A percentile compares a stretch with the other conserved stretches of the same genome.
phyloP scores from a whole-genome alignment of 2,113 vertebrate genomes.

The Eubucco bourcierii region DNA sequence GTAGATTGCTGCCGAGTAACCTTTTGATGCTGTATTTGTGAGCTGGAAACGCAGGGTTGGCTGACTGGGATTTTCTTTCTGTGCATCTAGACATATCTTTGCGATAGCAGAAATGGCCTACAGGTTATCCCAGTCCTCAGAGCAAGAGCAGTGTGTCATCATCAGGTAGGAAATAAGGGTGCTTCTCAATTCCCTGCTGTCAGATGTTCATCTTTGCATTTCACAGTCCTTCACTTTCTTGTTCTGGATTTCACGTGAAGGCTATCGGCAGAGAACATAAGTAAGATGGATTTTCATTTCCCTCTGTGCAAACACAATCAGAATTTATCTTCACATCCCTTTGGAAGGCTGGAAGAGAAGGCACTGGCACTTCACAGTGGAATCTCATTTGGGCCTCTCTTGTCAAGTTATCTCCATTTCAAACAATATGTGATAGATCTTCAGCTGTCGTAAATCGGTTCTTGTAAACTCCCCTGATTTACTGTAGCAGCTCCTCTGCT shows the following conservation, averaged over 20 bases:
- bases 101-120: conserved; percentile 83
- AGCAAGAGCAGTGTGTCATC: conserved; percentile 83
- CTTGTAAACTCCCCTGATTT: neutral
- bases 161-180: conserved; percentile 78
- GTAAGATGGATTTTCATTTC: neutral
- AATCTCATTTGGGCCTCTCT: neutral
- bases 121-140: conserved; percentile 74
- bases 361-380: neutral
- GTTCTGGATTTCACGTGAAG: neutral
- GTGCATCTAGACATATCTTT: conserved; percentile 84
- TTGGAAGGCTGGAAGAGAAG: neutral
- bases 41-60: neutral
- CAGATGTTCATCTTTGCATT: neutral
- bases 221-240: neutral
- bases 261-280: neutral
- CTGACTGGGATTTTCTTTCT: neutral
- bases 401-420: neutral
- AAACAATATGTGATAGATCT: neutral
- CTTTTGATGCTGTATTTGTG: neutral
- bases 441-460: neutral
- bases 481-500: neutral
- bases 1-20: neutral
- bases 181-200: neutral
- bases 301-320: neutral
- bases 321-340: neutral